phyloP scores from a whole-genome alignment of 2,888 invertebrate genomes.

The Muschampia plurimacula region DNA sequence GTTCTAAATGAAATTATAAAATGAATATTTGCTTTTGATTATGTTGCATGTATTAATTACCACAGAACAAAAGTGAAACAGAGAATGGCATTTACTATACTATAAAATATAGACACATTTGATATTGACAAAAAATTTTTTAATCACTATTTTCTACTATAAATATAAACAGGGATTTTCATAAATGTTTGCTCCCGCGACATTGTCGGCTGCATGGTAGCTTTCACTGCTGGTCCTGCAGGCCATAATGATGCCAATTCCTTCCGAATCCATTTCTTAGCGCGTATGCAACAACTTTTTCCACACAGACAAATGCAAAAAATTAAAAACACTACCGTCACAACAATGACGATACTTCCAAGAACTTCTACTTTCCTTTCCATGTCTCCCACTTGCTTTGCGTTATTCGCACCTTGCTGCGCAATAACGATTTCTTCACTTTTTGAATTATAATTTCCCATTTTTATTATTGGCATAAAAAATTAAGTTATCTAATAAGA shows the following conservation, averaged over 20 bases:
- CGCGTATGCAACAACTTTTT: neutral
- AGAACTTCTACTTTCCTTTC: neutral
- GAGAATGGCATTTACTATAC: no score
- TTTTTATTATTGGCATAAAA: neutral
- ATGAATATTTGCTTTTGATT: no score
- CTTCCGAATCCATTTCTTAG: slow-evolving; percentile 3
- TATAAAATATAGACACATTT: no score
- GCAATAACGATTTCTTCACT: slow-evolving; percentile 13
- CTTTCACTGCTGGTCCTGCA: neutral
- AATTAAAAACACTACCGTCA: neutral
- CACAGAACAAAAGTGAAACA: no score
- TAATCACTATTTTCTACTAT: no score
- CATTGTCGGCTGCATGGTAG: no score
- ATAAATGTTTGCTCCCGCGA: no score
- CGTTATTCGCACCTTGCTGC: slow-evolving; percentile 17
- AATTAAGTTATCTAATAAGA: no score
- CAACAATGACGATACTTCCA: neutral
- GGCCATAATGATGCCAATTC: slow-evolving; percentile 5
- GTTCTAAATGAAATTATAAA: no score
- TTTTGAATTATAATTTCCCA: neutral
- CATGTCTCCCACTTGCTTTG: slow-evolving; percentile 9
- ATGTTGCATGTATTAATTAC: no score
- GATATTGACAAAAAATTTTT: no score
- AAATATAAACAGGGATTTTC: no score
- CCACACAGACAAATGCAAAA: neutral